These are phyloP conservation scores for Stichodactyla mertensii DNA, from an alignment of 64 coral and sea anemone species.

Conservation along the genomic window DNA sequence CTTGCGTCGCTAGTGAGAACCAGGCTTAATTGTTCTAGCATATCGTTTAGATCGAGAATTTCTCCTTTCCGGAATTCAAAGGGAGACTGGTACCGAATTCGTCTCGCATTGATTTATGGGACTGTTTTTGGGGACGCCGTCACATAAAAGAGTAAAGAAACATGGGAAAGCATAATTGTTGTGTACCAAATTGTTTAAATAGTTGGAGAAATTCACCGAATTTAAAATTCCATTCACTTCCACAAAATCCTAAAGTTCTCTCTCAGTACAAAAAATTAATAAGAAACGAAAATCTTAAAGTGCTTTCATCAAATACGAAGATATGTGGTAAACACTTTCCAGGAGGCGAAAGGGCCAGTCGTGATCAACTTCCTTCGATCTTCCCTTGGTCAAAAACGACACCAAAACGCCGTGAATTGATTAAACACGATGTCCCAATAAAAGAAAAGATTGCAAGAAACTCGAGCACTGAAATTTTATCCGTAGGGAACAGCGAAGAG, in stretches of 20 bases:
- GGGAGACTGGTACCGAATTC: too few relatives aligned
- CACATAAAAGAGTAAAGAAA: too few relatives aligned
- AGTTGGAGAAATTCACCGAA: constrained; percentile 57
- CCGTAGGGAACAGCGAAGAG: not conserved
- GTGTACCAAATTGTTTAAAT: constrained; percentile 13
- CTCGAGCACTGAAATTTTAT: not conserved
- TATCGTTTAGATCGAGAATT: too few relatives aligned
- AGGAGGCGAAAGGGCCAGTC: constrained; percentile 42
- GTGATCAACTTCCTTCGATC: constrained; percentile 45
- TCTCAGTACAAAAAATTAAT: constrained; percentile 30
- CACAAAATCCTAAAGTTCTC: constrained; percentile 26
- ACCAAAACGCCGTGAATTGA: constrained; percentile 31
- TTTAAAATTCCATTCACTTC: constrained; percentile 42
- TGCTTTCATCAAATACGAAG: constrained; percentile 38
- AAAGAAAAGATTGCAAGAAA: not conserved
- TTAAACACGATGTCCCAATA: constrained; percentile 13
- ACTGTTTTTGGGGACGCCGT: too few relatives aligned
- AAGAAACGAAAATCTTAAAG: constrained; percentile 43
- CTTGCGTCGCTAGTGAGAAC: too few relatives aligned
- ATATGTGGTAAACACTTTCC: constrained; percentile 64
- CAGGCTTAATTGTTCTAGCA: too few relatives aligned
- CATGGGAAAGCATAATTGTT: too few relatives aligned
- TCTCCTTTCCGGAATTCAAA: too few relatives aligned
- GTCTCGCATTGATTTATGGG: too few relatives aligned
- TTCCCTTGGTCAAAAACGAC: constrained; percentile 23